Conservation (phyloP, 2,797 vertebrate genomes). For the Lagorchestes hirsutus region DNA sequence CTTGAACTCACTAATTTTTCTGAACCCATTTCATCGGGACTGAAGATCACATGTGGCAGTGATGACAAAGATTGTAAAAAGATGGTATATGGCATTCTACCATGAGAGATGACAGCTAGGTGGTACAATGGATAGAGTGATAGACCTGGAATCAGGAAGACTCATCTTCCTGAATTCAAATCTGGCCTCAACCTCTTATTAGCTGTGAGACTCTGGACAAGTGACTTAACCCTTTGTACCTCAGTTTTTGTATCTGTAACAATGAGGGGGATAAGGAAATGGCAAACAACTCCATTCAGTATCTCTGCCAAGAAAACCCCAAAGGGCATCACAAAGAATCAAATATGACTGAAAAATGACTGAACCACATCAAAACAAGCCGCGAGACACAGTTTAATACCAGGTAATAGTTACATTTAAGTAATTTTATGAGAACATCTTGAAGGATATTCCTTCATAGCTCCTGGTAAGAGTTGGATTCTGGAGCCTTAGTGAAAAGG, state of each 20-base stretch:
- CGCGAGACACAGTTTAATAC: not conserved
- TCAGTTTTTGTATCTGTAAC: not conserved
- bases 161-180: not conserved
- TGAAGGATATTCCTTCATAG: not conserved
- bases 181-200: not conserved
- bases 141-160: not conserved
- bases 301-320: not conserved
- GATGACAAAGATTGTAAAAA: not conserved
- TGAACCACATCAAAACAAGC: not conserved
- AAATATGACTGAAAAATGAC: not conserved
- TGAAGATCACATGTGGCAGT: not conserved
- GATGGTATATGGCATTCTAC: not conserved
- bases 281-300: not conserved
- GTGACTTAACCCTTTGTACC: not conserved
- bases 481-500: not conserved
- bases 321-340: not conserved
- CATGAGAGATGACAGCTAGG: not conserved
- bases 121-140: not conserved
- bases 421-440: not conserved
- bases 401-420: not conserved
- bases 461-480: not conserved
- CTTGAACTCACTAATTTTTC: not conserved
- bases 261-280: not conserved
- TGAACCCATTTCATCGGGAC: not conserved
- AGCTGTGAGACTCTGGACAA: not conserved